These are phyloP conservation scores for Serilophus lunatus DNA, from an alignment of 2,113 vertebrate genomes.

Conservation along the genomic window DNA sequence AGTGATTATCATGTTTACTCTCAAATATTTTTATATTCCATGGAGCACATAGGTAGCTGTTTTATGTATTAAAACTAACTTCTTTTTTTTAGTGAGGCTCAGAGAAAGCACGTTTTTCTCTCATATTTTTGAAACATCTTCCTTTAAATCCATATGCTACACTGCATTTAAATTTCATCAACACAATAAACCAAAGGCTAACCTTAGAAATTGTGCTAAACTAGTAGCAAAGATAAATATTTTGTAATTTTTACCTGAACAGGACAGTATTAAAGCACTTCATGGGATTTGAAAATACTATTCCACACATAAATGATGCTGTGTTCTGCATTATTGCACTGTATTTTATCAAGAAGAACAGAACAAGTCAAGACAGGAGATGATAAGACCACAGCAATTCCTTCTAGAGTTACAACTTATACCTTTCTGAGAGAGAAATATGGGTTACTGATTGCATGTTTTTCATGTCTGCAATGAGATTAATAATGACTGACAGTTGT, in stretches of 20 bases:
- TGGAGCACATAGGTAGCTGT: background rate
- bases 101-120: background rate
- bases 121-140: background rate
- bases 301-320: background rate
- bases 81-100: background rate
- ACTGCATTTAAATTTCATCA: background rate
- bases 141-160: background rate
- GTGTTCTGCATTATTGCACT: background rate
- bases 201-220: background rate
- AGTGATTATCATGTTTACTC: background rate
- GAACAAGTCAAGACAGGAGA: background rate
- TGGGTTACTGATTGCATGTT: background rate
- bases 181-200: background rate
- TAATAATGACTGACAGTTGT: background rate
- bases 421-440: background rate
- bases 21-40: background rate
- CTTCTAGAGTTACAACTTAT: background rate
- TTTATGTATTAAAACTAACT: background rate
- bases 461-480: background rate
- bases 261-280: background rate
- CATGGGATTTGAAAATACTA: background rate
- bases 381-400: background rate
- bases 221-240: background rate
- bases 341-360: background rate
- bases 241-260: background rate